Evolutionary conservation across 2,888 invertebrate species (phyloP), one percentile per base, ranked within the genome.

Genomic region (Lithophane socia): DNA sequence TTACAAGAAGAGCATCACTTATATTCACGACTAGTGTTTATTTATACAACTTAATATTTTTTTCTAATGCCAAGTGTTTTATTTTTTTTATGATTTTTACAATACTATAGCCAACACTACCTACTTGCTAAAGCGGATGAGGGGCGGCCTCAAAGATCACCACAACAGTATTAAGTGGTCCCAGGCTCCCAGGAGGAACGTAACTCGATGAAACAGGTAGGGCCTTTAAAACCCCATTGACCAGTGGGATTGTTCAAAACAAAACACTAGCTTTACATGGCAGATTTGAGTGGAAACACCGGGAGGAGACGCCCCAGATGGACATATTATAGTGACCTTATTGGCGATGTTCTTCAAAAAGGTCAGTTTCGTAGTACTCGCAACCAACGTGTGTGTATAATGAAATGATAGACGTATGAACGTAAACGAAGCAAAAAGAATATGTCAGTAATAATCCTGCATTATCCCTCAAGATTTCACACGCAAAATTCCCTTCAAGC

Each of bases 181-280:
- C 63, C 82, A 9, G 1, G 63, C 1, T 67, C 82, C 63, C 79
- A 8, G 2, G 61, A 58, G 76, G 29, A 52, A 49, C n/a, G 12
- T 75, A 79, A 75, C 82, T 82, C 67, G 29, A n/a, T 63, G 63
- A 37, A 64, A 63, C 29, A 82, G 82, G 54, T 67, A 56, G 5
- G 63, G 54, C 29, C 49, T 37, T 8, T 44, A 37, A 49, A 56
- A 82, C 13, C n/a, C 77, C 29, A 49, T 21, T 63, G 56, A 49
- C 61, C 12, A n/a, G 52, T 75, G 63, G 56, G 13, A 52, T 56
- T 49, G 37, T 49, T 13, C 47, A n/a, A 24, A 80, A 73, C 75
- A 64, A 74, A 75, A 81, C 42, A 37, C 44, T 29, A 37, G 10
- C 12, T 52, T 52, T 52, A 21, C 21, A 52, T 18, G 52, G 52